A percentile compares a stretch with the other conserved stretches of the same genome.
Evolutionary conservation across 2,888 invertebrate species (phyloP).

Genomic region (Parnassius smintheus): DNA sequence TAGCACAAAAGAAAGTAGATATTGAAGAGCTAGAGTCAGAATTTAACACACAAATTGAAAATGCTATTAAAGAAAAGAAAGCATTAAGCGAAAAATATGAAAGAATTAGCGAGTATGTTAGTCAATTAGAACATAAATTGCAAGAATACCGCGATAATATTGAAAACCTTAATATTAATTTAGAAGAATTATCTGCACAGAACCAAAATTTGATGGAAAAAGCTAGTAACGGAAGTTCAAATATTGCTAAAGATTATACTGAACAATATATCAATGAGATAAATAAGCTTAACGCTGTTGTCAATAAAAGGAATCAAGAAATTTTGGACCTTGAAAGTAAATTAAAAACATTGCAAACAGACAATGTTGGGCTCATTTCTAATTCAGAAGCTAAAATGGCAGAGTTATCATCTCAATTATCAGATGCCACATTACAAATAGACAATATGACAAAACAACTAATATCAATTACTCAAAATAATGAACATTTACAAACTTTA

Average conservation of each 20-base stretch:
- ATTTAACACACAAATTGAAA: conserved; percentile 71
- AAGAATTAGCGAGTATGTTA: conserved; percentile 72
- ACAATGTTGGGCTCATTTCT: conserved; percentile 43
- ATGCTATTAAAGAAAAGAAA: conserved; percentile 74
- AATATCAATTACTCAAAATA: conserved; percentile 44
- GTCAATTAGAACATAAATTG: conserved; percentile 55
- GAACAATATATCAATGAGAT: conserved; percentile 80
- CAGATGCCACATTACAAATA: conserved; percentile 41
- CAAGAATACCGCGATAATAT: conserved; percentile 59
- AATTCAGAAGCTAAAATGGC: conserved; percentile 51
- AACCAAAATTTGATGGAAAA: conserved; percentile 58
- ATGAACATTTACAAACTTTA: conserved; percentile 48
- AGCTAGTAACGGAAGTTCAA: conserved; percentile 39
- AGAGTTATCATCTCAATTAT: conserved; percentile 57
- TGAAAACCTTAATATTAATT: conserved; percentile 53
- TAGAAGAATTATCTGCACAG: conserved; percentile 56
- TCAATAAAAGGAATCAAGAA: conserved; percentile 74
- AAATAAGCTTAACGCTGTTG: conserved; percentile 74
- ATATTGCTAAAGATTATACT: conserved; percentile 61
- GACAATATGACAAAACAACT: conserved; percentile 43
- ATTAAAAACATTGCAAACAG: conserved; percentile 48
- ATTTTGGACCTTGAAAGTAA: conserved; percentile 59
- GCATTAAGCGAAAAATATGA: conserved; percentile 69
- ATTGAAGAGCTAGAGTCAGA: conserved; percentile 71
- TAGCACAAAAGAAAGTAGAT: conserved; percentile 66